Percentiles rank a stretch among this genome's conserved stretches.
phyloP scores from a whole-genome alignment of 2,797 vertebrate genomes.

The Sebastes steindachneri region DNA sequence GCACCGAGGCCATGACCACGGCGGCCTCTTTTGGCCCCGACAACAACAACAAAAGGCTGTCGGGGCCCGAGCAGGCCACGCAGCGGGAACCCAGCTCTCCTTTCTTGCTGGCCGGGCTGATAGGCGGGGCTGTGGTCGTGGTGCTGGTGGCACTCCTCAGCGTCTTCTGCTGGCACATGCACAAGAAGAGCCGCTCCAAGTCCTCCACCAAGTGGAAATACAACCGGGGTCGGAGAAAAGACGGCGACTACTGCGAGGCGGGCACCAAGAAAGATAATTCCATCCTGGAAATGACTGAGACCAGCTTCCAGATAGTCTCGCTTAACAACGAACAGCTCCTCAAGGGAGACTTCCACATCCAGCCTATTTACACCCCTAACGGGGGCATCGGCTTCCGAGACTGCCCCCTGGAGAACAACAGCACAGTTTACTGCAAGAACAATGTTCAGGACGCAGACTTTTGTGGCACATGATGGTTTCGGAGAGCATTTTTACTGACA shows the following conservation, averaged over 20 bases:
- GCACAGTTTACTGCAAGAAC: constrained; percentile 91
- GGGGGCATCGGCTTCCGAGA: constrained; percentile 92
- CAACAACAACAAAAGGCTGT: constrained; percentile 85
- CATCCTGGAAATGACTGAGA: constrained; percentile 98
- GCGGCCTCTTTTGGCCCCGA: constrained; percentile 78
- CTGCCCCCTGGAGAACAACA: constrained; percentile 91
- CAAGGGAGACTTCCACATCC: constrained; percentile 96
- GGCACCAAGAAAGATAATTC: constrained; percentile 98
- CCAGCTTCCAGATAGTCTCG: constrained; percentile 96
- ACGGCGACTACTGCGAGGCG: constrained; percentile 91
- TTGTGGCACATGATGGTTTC: constrained; percentile 86
- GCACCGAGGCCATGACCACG: constrained; percentile 90
- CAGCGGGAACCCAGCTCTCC: constrained; percentile 89
- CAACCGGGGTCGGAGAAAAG: constrained; percentile 92
- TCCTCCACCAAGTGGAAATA: constrained; percentile 95
- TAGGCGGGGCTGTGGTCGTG: constrained; percentile 91
- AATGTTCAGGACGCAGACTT: constrained; percentile 91
- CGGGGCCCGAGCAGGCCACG: constrained; percentile 88
- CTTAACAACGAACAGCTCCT: constrained; percentile 98
- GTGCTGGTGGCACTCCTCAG: constrained; percentile 88
- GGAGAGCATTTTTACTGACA: constrained; percentile 70
- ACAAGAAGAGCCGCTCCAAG: constrained; percentile 87
- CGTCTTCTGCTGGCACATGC: constrained; percentile 92
- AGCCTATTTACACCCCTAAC: constrained; percentile 96
- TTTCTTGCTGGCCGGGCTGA: constrained; percentile 89